These are phyloP conservation scores for Zosterops lateralis DNA, from an alignment of 2,113 vertebrate species.

Conservation along the genomic window DNA sequence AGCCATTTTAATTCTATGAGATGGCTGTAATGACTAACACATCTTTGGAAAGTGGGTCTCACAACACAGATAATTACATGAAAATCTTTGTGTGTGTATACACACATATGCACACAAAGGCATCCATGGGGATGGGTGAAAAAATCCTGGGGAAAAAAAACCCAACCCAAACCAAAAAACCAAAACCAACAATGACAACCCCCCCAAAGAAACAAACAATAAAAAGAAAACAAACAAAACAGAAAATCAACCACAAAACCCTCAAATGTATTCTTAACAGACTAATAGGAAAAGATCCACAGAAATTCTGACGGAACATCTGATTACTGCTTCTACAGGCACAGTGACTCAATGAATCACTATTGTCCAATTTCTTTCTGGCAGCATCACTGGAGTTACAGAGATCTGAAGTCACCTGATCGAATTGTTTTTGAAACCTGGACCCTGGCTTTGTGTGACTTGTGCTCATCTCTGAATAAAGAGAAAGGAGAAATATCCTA, in stretches of 20 bases:
- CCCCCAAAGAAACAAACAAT: neutral
- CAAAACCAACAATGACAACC: neutral
- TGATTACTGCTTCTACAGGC: neutral
- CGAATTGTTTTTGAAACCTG: slow-evolving; percentile 47
- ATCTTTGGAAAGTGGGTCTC: neutral
- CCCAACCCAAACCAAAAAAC: neutral
- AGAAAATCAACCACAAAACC: neutral
- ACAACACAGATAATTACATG: neutral
- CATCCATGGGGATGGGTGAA: neutral
- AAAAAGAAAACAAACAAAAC: neutral
- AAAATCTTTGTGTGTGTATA: neutral
- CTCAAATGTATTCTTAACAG: neutral
- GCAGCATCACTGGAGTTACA: neutral
- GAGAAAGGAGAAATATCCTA: slow-evolving; percentile 28
- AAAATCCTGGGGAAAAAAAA: neutral
- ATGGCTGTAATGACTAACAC: neutral
- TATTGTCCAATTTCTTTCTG: neutral
- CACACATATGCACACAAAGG: neutral
- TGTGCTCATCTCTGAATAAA: slow-evolving; percentile 33
- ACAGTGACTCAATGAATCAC: neutral
- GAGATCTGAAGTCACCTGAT: slow-evolving; percentile 12
- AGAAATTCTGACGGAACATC: slow-evolving; percentile 16
- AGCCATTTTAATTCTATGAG: neutral
- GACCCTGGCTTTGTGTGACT: neutral
- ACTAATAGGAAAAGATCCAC: neutral